Base-by-base conservation (phyloP, 2,888 invertebrate species). In the Tanaodytes sp. region DNA sequence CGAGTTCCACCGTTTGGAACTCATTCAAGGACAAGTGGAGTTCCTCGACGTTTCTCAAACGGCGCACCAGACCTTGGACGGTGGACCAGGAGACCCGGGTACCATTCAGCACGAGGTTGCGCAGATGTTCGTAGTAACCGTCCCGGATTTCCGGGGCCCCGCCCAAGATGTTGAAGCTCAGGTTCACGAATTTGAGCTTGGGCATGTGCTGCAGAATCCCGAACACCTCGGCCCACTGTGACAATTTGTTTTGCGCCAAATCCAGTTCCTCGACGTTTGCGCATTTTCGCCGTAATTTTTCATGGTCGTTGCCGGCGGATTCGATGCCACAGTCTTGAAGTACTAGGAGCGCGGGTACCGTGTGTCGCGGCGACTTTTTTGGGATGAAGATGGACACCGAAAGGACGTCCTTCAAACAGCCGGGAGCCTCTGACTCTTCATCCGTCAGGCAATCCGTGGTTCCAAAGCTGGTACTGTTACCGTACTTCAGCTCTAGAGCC, bases 261-360 rank as follows among this genome's bases (percentile, higher is more conserved):
- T 98, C 97, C 75, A 97, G 88, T 85, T 97, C 97, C 76, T 94
- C 92, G n/a, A 97, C 96, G 77, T 93, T 91, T 52, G 92, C 91
- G 83, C 95, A 96, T 84, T 94, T 94, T 76, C 91, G 92, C 33
- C 92, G 90, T 58, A 96, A 88, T 43, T 84, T 84, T 68, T 90
- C 91, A 70, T 91, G 90, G 52, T 92, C 91, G 82, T 93, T 93
- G 18, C 97, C 97, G 39, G 96, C 95, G 80, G 92, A 91, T 81
- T 94, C 92, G 73, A 97, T 96, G 84, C 93, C 93, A 86, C 95
- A 95, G 86, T 95, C 94, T 79, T 96, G 96, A 58, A 97, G 89
- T 74, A 96, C 94, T 78, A 97, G 87, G 62, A 94, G 87, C 9
- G 94, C 92, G 19, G 95, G 94, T 73, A 95, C 92, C 79, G 91